phyloP scores from a whole-genome alignment of 2,888 invertebrate genomes.

The Himalopsyche kuldschensis region DNA sequence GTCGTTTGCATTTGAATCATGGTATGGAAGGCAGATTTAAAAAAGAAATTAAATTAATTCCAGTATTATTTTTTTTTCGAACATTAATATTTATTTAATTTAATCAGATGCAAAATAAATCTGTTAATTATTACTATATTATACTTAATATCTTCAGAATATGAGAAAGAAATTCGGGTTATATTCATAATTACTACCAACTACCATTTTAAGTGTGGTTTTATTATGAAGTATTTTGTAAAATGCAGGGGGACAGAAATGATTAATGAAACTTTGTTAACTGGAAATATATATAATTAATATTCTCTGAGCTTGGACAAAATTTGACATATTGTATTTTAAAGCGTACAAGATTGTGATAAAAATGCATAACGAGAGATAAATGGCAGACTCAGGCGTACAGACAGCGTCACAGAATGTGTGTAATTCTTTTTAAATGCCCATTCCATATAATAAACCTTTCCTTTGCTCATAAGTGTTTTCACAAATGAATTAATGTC shows the following conservation, averaged over 20 bases:
- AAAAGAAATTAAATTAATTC: too few species aligned
- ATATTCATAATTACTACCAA: too few species aligned
- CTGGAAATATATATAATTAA: neutral
- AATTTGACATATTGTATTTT: neutral
- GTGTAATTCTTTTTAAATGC: neutral
- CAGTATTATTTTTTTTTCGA: too few species aligned
- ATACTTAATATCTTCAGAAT: too few species aligned
- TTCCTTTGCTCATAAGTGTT: neutral
- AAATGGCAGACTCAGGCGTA: constrained; percentile 6
- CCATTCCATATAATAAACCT: neutral
- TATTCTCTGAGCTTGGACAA: neutral
- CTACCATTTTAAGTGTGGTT: too few species aligned
- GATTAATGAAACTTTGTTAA: neutral
- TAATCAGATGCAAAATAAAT: too few species aligned
- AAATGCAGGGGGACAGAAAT: neutral
- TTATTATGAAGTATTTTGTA: too few species aligned
- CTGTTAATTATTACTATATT: too few species aligned
- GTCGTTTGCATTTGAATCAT: too few species aligned
- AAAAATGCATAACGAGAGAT: constrained; percentile 26
- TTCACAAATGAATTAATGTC: neutral
- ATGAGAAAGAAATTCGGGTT: too few species aligned
- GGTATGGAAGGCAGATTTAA: too few species aligned
- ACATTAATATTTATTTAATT: too few species aligned
- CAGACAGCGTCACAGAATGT: constrained; percentile 33
- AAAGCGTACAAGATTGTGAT: neutral